Evolutionary conservation across 2,113 vertebrate genomes (phyloP), one percentile per base, ranked within the genome.

Genomic region (Suncus etruscus): DNA sequence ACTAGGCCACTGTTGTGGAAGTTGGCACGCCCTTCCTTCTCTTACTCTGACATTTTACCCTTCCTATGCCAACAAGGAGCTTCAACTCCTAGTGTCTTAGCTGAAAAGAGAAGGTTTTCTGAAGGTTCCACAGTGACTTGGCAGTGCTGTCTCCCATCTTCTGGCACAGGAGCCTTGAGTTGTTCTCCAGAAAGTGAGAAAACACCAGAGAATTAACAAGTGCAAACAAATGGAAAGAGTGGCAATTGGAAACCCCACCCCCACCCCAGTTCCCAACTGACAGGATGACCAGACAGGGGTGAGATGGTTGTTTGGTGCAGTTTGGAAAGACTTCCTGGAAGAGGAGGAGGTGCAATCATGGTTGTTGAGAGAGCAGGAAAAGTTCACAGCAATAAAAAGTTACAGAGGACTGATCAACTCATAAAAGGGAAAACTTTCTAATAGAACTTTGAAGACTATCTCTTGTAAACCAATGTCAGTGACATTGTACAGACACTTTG

Each of bases 31-130:
- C 65, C 9, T 45, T 27, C 18, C 16, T 32, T 22, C n/a, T 39
- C 66, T 51, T 63, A 5, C 16, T 3, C 20, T 5, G 18, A 3
- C 66, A 54, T 70, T 70, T 27, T 24, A 24, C 51, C n/a, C 25
- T 6, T 14, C 9, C 25, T 72, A n/a, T 0, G 0, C 27, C n/a
- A 8, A 54, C 54, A 18, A 6, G 4, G 24, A 0, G 0, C 79
- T 65, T 63, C 18, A 74, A 25, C 68, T 54, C 31, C 61, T 77
- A 16, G 50, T 8, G 51, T n/a, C 79, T 65, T 77, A 39, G 32
- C 3, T 3, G 0, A 70, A 77, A 78, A 63, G 39, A 39, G 14
- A 39, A 27, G 16, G 12, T 51, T 48, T 27, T 63, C 79, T 50
- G 24, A 63, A 50, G 51, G 73, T 69, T 11, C n/a, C 0, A 3